phyloP scores from a whole-genome alignment of 2,888 invertebrate genomes.

The Hylaea fasciaria region DNA sequence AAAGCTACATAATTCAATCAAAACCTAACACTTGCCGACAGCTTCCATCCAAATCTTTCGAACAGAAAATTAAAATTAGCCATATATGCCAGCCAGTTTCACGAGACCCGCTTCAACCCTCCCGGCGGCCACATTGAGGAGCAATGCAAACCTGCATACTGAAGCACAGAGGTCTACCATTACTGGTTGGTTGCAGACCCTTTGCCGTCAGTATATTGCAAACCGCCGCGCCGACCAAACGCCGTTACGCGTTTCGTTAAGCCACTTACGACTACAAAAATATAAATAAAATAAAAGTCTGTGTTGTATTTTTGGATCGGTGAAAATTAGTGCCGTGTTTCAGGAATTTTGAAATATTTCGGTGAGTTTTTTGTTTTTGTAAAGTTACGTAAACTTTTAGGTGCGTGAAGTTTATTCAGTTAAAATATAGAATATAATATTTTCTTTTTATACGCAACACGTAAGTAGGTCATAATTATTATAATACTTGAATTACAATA shows the following conservation, averaged over 20 bases:
- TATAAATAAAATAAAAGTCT: background rate
- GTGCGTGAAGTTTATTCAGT: background rate
- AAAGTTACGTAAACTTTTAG: constrained; percentile 3
- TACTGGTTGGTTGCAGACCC: background rate
- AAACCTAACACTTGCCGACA: constrained; percentile 10
- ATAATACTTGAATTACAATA: too few relatives aligned
- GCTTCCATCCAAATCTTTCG: background rate
- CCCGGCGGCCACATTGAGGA: constrained; percentile 31
- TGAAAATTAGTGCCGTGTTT: constrained; percentile 1
- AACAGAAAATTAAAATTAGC: constrained; percentile 7
- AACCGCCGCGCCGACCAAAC: constrained; percentile 5
- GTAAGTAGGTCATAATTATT: too few relatives aligned
- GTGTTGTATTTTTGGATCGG: background rate
- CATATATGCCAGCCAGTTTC: constrained; percentile 27
- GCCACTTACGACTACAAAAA: background rate
- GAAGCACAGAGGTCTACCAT: constrained; percentile 5
- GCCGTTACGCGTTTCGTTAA: background rate
- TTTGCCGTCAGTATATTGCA: constrained; percentile 2
- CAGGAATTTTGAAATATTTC: background rate
- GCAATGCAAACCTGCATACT: constrained; percentile 42
- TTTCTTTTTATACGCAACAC: background rate
- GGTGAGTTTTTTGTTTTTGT: constrained; percentile 9
- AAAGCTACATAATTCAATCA: constrained; percentile 3
- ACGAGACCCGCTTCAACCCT: constrained; percentile 33
- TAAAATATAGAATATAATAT: too few relatives aligned